Percentiles rank a stretch among this genome's conserved stretches.
phyloP scores from a whole-genome alignment of 2,888 invertebrate species.

The Tribolium freemani region DNA sequence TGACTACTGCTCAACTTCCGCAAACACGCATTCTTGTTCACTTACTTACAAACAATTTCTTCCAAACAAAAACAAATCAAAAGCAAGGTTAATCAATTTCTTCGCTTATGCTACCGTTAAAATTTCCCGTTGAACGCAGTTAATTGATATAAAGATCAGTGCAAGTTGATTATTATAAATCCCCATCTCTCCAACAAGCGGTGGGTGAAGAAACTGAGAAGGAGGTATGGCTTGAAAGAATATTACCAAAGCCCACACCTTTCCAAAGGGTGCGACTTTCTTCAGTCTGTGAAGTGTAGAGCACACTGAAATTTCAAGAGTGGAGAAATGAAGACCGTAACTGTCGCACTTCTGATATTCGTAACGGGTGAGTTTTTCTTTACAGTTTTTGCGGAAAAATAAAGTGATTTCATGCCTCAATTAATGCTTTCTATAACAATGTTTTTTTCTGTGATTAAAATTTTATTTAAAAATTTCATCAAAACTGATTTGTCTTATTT shows the following conservation, averaged over 20 bases:
- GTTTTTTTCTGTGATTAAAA: too few relatives aligned
- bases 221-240: neutral
- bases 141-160: neutral
- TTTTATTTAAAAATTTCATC: too few relatives aligned
- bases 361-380: neutral
- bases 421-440: neutral
- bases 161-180: neutral
- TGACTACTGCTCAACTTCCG: too few relatives aligned
- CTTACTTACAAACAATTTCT: neutral
- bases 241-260: constrained; percentile 5
- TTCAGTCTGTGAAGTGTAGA: neutral
- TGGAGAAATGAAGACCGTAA: neutral
- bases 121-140: neutral
- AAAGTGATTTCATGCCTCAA: neutral
- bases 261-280: constrained; percentile 15
- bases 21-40: too few relatives aligned
- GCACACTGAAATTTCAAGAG: neutral
- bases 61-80: neutral
- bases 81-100: neutral
- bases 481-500: neutral
- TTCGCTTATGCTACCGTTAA: neutral
- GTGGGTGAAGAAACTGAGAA: neutral
- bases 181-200: neutral
- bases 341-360: neutral
- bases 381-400: neutral